Percentiles rank a stretch among this genome's conserved stretches.
Conservation (phyloP, 2,113 vertebrate genomes). For the Fregata magnificens region DNA sequence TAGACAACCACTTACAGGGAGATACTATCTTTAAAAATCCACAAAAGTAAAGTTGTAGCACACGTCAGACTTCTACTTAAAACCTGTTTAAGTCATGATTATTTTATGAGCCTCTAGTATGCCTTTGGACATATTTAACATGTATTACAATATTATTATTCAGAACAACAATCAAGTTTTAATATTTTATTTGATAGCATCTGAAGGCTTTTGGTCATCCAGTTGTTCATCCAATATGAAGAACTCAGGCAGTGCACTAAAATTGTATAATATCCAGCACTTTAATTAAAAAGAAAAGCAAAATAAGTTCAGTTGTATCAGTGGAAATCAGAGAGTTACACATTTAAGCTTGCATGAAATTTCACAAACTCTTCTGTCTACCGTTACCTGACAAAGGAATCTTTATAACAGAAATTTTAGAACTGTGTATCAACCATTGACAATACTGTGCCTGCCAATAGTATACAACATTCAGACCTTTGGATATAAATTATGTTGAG, state of each 20-base stretch:
- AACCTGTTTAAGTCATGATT: neutral
- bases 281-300: neutral
- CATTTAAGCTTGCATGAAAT: neutral
- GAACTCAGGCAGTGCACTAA: neutral
- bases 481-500: neutral
- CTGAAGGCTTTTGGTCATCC: neutral
- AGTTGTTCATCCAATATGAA: neutral
- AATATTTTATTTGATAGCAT: neutral
- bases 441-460: neutral
- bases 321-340: neutral
- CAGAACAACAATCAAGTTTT: neutral
- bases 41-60: neutral
- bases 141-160: neutral
- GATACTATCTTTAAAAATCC: neutral
- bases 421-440: neutral
- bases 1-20: neutral
- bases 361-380: neutral
- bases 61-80: neutral
- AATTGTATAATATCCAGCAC: neutral
- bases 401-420: neutral
- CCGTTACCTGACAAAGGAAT: neutral
- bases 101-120: neutral
- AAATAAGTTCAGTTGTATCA: neutral
- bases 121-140: neutral
- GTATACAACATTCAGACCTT: neutral